phyloP scores from a whole-genome alignment of 2,888 invertebrate genomes.

The Conops quadrifasciatus region DNA sequence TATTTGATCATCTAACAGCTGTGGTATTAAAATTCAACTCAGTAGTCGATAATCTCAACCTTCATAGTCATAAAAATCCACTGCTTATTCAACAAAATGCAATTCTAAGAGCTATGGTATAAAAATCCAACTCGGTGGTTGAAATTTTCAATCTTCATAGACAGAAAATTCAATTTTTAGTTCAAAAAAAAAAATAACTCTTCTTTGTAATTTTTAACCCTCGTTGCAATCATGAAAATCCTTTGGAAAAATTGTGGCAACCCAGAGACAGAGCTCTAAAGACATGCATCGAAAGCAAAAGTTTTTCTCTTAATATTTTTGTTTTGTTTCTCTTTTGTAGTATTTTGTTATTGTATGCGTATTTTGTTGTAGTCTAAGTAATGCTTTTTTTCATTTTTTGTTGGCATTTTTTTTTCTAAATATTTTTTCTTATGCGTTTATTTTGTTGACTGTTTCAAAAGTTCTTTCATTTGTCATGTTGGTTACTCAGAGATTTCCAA shows the following conservation, averaged over 20 bases:
- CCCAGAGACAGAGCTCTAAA: not conserved
- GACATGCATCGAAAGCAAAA: constrained; percentile 25
- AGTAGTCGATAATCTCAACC: no score
- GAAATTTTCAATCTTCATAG: not conserved
- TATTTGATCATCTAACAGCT: no score
- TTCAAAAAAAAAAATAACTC: no score
- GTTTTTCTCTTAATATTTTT: constrained; percentile 22
- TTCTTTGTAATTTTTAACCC: no score
- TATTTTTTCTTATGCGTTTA: not conserved
- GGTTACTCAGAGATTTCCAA: constrained; percentile 1
- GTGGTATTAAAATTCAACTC: no score
- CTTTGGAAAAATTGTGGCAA: constrained; percentile 28
- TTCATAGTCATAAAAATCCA: no score
- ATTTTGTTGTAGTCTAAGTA: not conserved
- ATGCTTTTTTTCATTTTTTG: not conserved
- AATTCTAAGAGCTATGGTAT: no score
- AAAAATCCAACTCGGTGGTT: no score
- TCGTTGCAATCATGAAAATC: constrained; percentile 10
- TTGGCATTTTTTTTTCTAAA: not conserved
- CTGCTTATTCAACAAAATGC: no score
- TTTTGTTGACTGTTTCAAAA: constrained; percentile 5
- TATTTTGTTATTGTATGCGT: constrained; percentile 8
- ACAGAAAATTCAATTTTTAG: not conserved
- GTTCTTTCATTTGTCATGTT: constrained; percentile 32
- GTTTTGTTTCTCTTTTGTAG: not conserved